These are phyloP conservation scores for Ochotona princeps DNA, from an alignment of 2,113 vertebrate genomes.

Conservation along the genomic window DNA sequence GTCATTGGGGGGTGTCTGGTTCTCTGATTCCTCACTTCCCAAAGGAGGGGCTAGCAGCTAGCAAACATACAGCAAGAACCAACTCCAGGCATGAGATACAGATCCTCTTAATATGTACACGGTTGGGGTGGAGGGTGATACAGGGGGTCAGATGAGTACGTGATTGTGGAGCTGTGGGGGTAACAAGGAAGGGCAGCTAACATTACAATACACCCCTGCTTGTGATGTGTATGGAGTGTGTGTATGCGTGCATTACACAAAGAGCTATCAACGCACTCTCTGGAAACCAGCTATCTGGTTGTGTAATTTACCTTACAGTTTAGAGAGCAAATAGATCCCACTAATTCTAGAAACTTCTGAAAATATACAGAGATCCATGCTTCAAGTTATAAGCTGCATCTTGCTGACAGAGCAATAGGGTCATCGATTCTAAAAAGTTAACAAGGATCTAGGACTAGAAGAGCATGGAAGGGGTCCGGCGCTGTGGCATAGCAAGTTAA, in stretches of 20 bases:
- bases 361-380: background rate
- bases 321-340: background rate
- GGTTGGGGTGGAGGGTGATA: background rate
- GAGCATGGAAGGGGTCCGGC: too few species aligned
- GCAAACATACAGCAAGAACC: background rate
- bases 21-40: background rate
- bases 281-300: background rate
- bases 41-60: background rate
- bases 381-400: background rate
- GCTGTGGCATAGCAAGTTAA: too few species aligned
- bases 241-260: background rate
- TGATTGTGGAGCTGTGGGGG: background rate
- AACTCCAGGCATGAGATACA: background rate
- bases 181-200: background rate
- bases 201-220: background rate
- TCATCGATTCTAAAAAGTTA: background rate
- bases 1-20: background rate
- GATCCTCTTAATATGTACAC: background rate
- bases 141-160: background rate
- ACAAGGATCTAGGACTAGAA: background rate
- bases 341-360: slow-evolving; percentile 33
- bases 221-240: background rate
- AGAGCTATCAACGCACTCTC: background rate
- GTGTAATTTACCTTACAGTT: background rate
- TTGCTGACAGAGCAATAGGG: background rate